Percentiles rank a stretch among this genome's conserved stretches.
Conservation (phyloP, 2,797 vertebrate species). For the Dallia pectoralis region DNA sequence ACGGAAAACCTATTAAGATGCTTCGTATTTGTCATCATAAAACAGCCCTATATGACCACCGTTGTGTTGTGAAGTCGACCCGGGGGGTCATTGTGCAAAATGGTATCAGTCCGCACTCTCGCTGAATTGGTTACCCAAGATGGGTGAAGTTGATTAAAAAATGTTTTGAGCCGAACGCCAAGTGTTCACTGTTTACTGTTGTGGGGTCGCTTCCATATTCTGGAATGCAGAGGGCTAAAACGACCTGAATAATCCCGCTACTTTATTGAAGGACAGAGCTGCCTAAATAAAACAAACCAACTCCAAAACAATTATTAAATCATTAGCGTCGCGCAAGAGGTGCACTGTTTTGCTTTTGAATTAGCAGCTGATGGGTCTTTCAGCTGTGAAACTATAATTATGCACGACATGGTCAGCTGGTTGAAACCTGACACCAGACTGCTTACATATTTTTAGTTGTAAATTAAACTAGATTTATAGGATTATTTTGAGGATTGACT, state of each 20-base stretch:
- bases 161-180: slow-evolving; percentile 39
- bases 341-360: slow-evolving; percentile 96
- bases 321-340: slow-evolving; percentile 94
- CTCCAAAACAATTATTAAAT: slow-evolving; percentile 96
- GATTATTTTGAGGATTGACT: neutral
- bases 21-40: neutral
- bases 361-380: slow-evolving; percentile 99
- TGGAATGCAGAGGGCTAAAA: slow-evolving; percentile 80
- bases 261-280: slow-evolving; percentile 76
- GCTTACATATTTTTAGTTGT: too few relatives aligned
- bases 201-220: slow-evolving; percentile 82
- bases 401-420: slow-evolving; percentile 60
- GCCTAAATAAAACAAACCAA: slow-evolving; percentile 94
- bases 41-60: neutral
- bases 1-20: neutral
- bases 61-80: neutral
- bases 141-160: neutral
- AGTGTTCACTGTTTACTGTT: slow-evolving; percentile 75
- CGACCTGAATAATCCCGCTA: slow-evolving; percentile 84
- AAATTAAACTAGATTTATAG: too few relatives aligned
- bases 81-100: neutral
- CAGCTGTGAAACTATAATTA: slow-evolving; percentile 99
- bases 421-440: neutral
- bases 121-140: neutral
- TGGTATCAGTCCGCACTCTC: neutral